Evolutionary conservation across 2,113 vertebrate genomes (phyloP).

Genomic region (Leucopsar rothschildi): DNA sequence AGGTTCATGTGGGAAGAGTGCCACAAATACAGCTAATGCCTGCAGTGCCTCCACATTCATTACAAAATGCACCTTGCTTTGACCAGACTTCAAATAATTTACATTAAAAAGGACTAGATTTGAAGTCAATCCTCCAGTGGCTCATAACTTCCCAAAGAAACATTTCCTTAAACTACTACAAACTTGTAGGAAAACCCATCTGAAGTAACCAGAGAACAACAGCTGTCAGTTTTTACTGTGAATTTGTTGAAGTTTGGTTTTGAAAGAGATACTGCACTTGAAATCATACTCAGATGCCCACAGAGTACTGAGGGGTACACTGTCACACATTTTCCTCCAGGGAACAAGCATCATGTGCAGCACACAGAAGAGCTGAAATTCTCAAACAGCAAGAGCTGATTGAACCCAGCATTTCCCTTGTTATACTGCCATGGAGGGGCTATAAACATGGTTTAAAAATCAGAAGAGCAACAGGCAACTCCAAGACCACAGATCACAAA

Average conservation of each 20-base stretch:
- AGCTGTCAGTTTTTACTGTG: neutral
- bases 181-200: neutral
- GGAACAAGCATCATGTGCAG: neutral
- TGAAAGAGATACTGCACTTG: neutral
- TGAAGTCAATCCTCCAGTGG: neutral
- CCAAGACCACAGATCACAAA: neutral
- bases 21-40: neutral
- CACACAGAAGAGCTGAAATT: neutral
- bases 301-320: neutral
- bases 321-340: neutral
- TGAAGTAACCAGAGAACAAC: neutral
- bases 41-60: neutral
- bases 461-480: neutral
- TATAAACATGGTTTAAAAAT: neutral
- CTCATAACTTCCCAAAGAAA: neutral
- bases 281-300: neutral
- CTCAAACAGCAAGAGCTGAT: neutral
- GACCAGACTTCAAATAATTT: neutral
- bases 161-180: neutral
- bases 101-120: neutral
- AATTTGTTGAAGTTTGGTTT: neutral
- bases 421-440: neutral
- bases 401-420: neutral
- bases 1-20: neutral
- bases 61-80: neutral